These are phyloP conservation scores for Patella pellucida DNA, from an alignment of 2,888 invertebrate species.

Conservation along the genomic window DNA sequence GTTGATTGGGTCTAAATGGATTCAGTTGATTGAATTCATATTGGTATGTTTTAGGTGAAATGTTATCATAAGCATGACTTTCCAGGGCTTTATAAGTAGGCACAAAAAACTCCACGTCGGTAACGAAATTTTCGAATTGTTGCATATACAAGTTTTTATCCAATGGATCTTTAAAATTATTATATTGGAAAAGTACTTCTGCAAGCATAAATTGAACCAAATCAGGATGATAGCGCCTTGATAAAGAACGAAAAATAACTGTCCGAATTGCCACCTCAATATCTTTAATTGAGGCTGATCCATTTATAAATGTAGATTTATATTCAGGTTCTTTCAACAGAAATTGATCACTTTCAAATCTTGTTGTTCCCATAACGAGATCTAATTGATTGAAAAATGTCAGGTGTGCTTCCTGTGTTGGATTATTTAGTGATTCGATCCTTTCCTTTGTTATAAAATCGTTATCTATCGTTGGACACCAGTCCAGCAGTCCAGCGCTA, in stretches of 20 bases:
- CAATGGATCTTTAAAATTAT: background rate
- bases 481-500: background rate
- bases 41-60: background rate
- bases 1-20: background rate
- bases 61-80: background rate
- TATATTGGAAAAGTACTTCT: background rate
- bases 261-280: background rate
- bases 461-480: background rate
- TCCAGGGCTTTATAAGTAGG: background rate
- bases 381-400: background rate
- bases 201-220: background rate
- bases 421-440: background rate
- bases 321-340: background rate
- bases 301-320: background rate
- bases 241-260: background rate
- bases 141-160: background rate
- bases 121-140: background rate
- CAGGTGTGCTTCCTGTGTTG: background rate
- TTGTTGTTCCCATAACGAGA: background rate
- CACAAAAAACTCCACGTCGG: background rate
- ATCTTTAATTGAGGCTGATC: background rate
- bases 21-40: conserved; percentile 4
- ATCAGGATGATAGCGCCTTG: background rate
- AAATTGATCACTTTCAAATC: background rate
- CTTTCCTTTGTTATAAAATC: conserved; percentile 7